These are phyloP conservation scores for Dryomyza anilis DNA, from an alignment of 2,888 invertebrate genomes.

Conservation along the genomic window DNA sequence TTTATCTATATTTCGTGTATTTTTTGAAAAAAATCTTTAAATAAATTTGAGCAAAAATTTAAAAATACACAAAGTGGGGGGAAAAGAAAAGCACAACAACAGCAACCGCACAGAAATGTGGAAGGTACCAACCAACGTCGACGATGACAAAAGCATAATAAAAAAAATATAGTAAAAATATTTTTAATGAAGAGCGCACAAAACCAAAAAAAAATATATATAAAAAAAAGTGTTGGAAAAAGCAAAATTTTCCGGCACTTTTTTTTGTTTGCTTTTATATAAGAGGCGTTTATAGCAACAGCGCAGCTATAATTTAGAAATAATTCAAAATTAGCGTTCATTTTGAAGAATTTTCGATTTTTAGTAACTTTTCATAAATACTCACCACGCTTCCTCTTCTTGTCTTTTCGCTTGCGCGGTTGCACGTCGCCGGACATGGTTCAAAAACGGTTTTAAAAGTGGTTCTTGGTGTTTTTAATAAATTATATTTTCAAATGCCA, in stretches of 20 bases:
- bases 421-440: conserved; percentile 87
- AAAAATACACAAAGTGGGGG: conserved; percentile 26
- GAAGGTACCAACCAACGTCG: not conserved
- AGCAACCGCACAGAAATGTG: not conserved
- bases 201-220: not conserved
- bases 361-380: conserved; percentile 7
- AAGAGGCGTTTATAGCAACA: not conserved
- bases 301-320: too few relatives aligned
- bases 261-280: not conserved
- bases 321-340: too few relatives aligned
- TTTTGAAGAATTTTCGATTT: not conserved
- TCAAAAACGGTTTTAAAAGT: not conserved
- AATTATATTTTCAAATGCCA: not conserved
- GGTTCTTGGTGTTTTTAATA: not conserved
- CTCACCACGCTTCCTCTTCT: conserved; percentile 76
- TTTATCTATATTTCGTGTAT: not conserved
- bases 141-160: not conserved
- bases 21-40: conserved; percentile 47
- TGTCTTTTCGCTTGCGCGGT: conserved; percentile 84
- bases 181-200: not conserved
- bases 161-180: conserved; percentile 2
- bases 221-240: not conserved
- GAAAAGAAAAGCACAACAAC: conserved; percentile 11
- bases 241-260: not conserved
- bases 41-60: conserved; percentile 61